Evolutionary conservation across 2,888 invertebrate genomes (phyloP).

Genomic region (Phortica magna): DNA sequence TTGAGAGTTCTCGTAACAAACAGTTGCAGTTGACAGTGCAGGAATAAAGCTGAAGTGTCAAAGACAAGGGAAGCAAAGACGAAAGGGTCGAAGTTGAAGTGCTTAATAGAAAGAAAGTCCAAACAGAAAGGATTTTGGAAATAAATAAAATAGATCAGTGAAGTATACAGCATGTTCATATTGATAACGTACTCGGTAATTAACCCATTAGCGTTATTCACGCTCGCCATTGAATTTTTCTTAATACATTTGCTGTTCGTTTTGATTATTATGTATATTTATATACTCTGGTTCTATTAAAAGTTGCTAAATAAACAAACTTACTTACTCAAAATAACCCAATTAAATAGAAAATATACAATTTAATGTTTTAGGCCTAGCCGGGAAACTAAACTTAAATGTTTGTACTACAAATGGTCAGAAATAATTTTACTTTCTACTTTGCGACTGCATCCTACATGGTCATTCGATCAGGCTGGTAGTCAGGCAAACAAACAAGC

Average conservation of each 20-base stretch:
- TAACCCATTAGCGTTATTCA: slow-evolving; percentile 67
- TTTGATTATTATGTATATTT: slow-evolving; percentile 68
- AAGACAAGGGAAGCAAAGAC: background rate
- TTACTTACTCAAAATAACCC: slow-evolving; percentile 26
- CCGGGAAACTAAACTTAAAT: background rate
- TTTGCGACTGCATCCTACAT: slow-evolving; percentile 43
- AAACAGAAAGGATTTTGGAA: background rate
- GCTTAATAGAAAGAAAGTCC: background rate
- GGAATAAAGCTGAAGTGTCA: slow-evolving; percentile 80
- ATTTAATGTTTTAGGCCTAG: background rate
- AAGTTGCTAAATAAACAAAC: slow-evolving; percentile 37
- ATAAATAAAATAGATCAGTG: background rate
- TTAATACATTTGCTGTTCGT: slow-evolving; percentile 72
- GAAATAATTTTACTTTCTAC: slow-evolving; percentile 63
- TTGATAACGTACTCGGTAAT: slow-evolving; percentile 60
- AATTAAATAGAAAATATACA: background rate
- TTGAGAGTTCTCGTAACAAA: slow-evolving; percentile 97
- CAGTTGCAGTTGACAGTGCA: slow-evolving; percentile 89
- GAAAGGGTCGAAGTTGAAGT: background rate
- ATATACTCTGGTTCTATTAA: slow-evolving; percentile 71
- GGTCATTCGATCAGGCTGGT: slow-evolving; percentile 33
- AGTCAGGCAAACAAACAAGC: slow-evolving; percentile 29
- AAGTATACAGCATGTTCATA: slow-evolving; percentile 56
- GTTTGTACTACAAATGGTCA: slow-evolving; percentile 18
- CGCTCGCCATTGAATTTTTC: slow-evolving; percentile 71